Evolutionary conservation across 1,140 invertebrate species (phyloP), one percentile per base, ranked within the genome.

Genomic region (Mylabris phalerata): DNA sequence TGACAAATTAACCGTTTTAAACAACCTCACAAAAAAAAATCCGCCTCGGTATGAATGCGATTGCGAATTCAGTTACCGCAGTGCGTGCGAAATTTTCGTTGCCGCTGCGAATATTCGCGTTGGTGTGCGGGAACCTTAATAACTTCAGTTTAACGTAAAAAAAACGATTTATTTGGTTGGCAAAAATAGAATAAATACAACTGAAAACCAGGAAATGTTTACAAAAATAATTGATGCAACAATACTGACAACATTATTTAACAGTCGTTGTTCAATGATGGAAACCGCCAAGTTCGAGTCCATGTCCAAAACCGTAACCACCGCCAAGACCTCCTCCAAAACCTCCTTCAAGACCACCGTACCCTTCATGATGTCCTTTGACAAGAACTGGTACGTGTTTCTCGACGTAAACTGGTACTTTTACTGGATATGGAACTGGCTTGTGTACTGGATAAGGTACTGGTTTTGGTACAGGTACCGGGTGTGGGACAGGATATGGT

Each of bases 391-490:
- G 69, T 40, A 69, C 62, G 41, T 62, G 60, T 49, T 70, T 71
- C 48, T 71, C 63, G 3, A 68, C 56, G 10, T 43, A 7, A 9
- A 68, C 67, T 47, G 67, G 66, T 51, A 68, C 69, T 50, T 68
- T 66, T n/a, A 75, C 81, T 64, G 66, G 68, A 58, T 75, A 77
- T 27, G 65, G 64, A 43, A 69, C 67, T 45, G 67, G 66, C 59
- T 71, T 71, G 26, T 63, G 67, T 51, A 79, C 64, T 68, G 75
- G 46, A 68, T 75, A 67, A 70, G 68, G 61, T 48, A 67, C 64
- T 42, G 72, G 74, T 74, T 43, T 73, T 70, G 6, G 71, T 74
- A 55, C 55, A 67, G 51, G 62, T 70, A n/a, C 67, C 69, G 45
- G 73, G 68, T 64, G 66, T 55, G 45, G 61, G 45, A 63, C 51